Percentiles rank a stretch among this genome's conserved stretches.
phyloP scores from a whole-genome alignment of 2,113 vertebrate genomes.

The Notechis scutatus region DNA sequence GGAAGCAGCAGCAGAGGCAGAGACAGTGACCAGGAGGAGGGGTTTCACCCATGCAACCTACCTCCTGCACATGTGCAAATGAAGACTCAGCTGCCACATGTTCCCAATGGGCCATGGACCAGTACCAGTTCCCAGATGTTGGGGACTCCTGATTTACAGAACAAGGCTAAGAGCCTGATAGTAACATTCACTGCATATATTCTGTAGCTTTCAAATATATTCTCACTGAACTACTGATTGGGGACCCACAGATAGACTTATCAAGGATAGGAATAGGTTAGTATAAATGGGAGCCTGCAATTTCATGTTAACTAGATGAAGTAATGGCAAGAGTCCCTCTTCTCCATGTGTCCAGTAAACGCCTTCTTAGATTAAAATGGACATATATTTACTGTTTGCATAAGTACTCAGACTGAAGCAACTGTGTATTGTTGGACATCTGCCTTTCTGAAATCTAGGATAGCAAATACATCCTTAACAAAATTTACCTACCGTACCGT shows the following conservation, averaged over 20 bases:
- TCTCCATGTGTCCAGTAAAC: neutral
- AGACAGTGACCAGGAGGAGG: fast-evolving
- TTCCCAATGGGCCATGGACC: neutral
- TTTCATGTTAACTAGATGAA: neutral
- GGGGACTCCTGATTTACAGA: neutral
- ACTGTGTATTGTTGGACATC: neutral
- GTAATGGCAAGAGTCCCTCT: neutral
- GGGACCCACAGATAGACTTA: neutral
- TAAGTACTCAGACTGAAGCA: neutral
- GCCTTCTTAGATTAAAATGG: neutral
- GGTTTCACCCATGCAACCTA: neutral
- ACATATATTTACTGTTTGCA: neutral
- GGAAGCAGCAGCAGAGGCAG: neutral
- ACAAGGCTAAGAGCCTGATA: neutral
- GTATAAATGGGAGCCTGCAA: neutral
- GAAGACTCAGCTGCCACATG: neutral
- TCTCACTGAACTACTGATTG: neutral
- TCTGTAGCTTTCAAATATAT: neutral
- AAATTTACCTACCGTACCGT: neutral
- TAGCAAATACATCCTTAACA: neutral
- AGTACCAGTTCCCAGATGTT: neutral
- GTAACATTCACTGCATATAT: neutral
- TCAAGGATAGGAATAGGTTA: too few relatives aligned
- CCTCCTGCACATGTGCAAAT: neutral
- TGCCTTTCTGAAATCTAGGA: neutral